Evolutionary conservation across 2,797 vertebrate genomes (phyloP).

Genomic region (Semotilus atromaculatus): DNA sequence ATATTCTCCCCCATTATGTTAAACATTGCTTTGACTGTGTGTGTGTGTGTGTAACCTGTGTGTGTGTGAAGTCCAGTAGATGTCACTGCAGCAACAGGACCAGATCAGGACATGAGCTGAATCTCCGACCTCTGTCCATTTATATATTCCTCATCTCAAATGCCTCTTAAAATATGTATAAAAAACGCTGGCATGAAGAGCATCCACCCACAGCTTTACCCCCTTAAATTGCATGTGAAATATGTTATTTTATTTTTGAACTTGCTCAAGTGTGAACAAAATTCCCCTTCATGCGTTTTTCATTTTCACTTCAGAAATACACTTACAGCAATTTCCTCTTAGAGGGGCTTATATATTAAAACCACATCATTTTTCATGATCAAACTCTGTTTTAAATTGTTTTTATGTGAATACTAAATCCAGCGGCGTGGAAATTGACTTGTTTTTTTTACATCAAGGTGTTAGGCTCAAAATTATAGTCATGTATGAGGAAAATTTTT

Average conservation of each 20-base stretch:
- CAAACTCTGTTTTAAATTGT: slow-evolving; percentile 1
- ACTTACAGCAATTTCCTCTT: slow-evolving; percentile 29
- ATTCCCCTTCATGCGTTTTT: slow-evolving; percentile 30
- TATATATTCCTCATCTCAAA: neutral
- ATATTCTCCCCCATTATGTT: neutral
- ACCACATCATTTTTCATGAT: slow-evolving; percentile 16
- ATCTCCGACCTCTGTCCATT: slow-evolving; percentile 55
- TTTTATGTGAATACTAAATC: neutral
- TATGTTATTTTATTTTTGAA: slow-evolving; percentile 27
- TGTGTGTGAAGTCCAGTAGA: slow-evolving; percentile 76
- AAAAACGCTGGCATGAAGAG: neutral
- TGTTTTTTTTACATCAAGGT: neutral
- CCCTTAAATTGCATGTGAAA: slow-evolving; percentile 12
- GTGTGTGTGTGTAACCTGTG: neutral
- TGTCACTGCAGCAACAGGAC: slow-evolving; percentile 80
- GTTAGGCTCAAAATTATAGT: no score
- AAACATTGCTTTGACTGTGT: neutral
- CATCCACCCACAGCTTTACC: neutral
- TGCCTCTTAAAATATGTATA: slow-evolving; percentile 25
- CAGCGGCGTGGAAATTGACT: slow-evolving; percentile 8
- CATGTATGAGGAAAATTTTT: neutral
- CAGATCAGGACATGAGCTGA: slow-evolving; percentile 36
- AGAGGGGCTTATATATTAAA: slow-evolving; percentile 19
- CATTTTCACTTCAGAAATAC: slow-evolving; percentile 33
- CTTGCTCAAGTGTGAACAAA: slow-evolving; percentile 33